Percentiles rank a stretch among this genome's conserved stretches.
Conservation (phyloP, 2,888 invertebrate species). For the Notocelia uddmanniana region DNA sequence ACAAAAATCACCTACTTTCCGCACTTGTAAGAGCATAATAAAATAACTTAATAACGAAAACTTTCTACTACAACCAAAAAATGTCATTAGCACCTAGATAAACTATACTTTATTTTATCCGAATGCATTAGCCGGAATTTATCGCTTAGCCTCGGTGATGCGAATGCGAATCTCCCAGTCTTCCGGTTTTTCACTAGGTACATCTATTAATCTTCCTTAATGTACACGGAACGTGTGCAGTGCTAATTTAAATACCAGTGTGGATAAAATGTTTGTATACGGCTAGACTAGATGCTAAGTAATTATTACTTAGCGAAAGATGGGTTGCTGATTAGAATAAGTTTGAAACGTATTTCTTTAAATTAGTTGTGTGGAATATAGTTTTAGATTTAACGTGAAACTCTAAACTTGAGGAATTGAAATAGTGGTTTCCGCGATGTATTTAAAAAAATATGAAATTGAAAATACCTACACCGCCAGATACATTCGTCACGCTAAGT, state of each 20-base stretch:
- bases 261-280: conserved; percentile 12
- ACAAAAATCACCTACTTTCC: not conserved
- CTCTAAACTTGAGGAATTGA: too few relatives aligned
- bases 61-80: not conserved
- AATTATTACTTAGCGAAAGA: not conserved
- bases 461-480: too few relatives aligned
- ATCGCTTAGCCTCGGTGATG: conserved; percentile 22
- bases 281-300: conserved; percentile 2
- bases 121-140: conserved; percentile 10
- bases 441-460: too few relatives aligned
- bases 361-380: too few relatives aligned
- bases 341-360: too few relatives aligned
- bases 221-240: conserved; percentile 46
- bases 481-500: too few relatives aligned
- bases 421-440: too few relatives aligned
- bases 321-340: not conserved
- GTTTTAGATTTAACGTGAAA: too few relatives aligned
- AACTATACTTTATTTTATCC: conserved; percentile 6
- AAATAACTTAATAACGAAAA: not conserved
- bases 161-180: conserved; percentile 23
- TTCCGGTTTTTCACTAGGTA: conserved; percentile 26
- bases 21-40: not conserved
- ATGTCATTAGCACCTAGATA: not conserved
- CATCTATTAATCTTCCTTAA: conserved; percentile 51
- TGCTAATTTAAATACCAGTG: conserved; percentile 35